These are phyloP conservation scores for Cisticola juncidis DNA, from an alignment of 2,113 vertebrate genomes.

Conservation along the genomic window DNA sequence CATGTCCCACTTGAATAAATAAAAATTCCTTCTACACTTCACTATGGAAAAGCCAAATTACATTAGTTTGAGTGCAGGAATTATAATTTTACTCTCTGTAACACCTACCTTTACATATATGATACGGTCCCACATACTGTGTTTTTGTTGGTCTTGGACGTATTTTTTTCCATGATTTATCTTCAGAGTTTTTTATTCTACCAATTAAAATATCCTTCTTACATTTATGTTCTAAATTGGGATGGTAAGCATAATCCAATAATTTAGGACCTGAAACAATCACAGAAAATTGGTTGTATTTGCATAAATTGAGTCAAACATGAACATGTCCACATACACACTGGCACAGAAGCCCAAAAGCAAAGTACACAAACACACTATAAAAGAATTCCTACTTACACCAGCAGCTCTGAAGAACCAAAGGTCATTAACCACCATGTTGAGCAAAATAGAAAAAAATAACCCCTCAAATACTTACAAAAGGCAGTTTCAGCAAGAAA, in stretches of 20 bases:
- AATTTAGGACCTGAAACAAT: slow-evolving; percentile 84
- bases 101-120: slow-evolving; percentile 94
- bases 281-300: background rate
- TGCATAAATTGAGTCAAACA: background rate
- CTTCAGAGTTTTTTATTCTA: slow-evolving; percentile 83
- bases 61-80: background rate
- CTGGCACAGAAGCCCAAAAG: background rate
- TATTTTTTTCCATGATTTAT: slow-evolving; percentile 92
- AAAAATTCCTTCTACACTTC: background rate
- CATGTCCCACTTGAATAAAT: background rate
- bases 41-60: background rate
- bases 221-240: slow-evolving; percentile 90
- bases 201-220: slow-evolving; percentile 96
- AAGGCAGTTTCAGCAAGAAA: background rate
- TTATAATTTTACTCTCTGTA: background rate
- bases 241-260: slow-evolving; percentile 83
- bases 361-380: background rate
- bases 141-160: slow-evolving; percentile 94
- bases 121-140: slow-evolving; percentile 96
- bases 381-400: background rate
- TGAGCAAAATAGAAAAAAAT: background rate
- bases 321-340: background rate
- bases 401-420: background rate
- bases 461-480: background rate
- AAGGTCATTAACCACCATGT: background rate